Percentiles rank a stretch among this genome's conserved stretches.
Evolutionary conservation across 2,113 vertebrate species (phyloP).

Genomic region (Oncorhynchus masou): DNA sequence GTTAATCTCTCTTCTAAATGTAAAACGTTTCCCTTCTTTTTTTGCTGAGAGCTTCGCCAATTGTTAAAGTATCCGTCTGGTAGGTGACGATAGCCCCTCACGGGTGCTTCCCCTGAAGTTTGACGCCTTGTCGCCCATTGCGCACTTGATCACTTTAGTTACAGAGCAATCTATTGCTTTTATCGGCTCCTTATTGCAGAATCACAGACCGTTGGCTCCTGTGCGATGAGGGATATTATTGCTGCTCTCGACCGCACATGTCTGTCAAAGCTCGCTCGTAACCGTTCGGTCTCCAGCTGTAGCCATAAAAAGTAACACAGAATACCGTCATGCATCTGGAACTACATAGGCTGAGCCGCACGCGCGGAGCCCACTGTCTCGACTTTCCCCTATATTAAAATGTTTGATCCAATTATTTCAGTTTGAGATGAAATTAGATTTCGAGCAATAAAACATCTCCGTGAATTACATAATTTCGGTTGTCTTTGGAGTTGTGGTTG

Average conservation of each 20-base stretch:
- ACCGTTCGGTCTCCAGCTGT: conserved; percentile 53
- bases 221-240: conserved; percentile 57
- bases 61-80: conserved; percentile 40
- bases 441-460: conserved; percentile 25
- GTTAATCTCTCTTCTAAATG: conserved; percentile 20
- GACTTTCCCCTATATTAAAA: conserved; percentile 55
- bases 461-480: conserved; percentile 26
- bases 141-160: conserved; percentile 63
- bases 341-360: conserved; percentile 51
- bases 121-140: conserved; percentile 68
- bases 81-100: conserved; percentile 50
- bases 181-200: conserved; percentile 70
- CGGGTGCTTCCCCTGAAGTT: conserved; percentile 70
- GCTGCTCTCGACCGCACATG: conserved; percentile 55
- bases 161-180: conserved; percentile 71
- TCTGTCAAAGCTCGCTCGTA: conserved; percentile 43
- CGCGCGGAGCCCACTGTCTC: conserved; percentile 44
- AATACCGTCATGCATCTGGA: conserved; percentile 22
- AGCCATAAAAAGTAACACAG: conserved; percentile 61
- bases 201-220: conserved; percentile 43
- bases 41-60: conserved; percentile 34
- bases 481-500: conserved; percentile 22
- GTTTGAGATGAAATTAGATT: conserved; percentile 35
- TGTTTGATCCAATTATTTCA: conserved; percentile 40
- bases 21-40: not conserved